Evolutionary conservation across 2,797 vertebrate genomes (phyloP), one percentile per base, ranked within the genome.

Genomic region (Fistularia tabacaria): DNA sequence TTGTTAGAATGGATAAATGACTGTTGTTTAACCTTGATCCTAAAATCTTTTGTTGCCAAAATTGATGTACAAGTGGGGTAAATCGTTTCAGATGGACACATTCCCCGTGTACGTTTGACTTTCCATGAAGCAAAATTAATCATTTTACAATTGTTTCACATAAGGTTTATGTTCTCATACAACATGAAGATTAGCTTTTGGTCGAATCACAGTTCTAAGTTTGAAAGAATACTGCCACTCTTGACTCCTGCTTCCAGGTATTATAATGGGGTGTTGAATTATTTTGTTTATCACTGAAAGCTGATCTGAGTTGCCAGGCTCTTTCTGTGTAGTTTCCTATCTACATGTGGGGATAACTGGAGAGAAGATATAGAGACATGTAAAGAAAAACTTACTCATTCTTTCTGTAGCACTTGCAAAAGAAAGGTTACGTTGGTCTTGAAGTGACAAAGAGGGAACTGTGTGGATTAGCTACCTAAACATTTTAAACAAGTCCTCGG

Each of bases 41-140:
- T 64, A 80, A 82, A 77, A 75, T 43, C 59, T 68, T 83, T 77
- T 74, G 76, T 83, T 87, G 86, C 86, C 86, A 87, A 88, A 85
- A 71, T 65, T 39, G 48, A 77, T 76, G 75, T 77, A 81, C 67
- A 73, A 64, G 77, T 46, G 73, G 74, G 77, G 72, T 62, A 6
- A 47, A 36, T 57, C 44, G 56, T 63, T 66, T 54, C 66, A 71
- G 45, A 73, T 55, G 48, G 47, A 74, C 44, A 62, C 65, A 49
- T 70, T 65, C 62, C 71, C 73, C 63, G n/a, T 39, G 61, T 65
- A 49, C 70, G 71, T 63, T 64, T 53, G 54, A 72, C 66, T 49
- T 64, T 59, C 55, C 54, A 64, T 68, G 0, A 65, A 53, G 63
- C 63, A 58, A 53, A 83, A 75, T 64, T 37, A 66, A 73, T 82